Evolutionary conservation across 2,113 vertebrate species (phyloP), one percentile per base, ranked within the genome.

Genomic region (Zosterops japonicus): DNA sequence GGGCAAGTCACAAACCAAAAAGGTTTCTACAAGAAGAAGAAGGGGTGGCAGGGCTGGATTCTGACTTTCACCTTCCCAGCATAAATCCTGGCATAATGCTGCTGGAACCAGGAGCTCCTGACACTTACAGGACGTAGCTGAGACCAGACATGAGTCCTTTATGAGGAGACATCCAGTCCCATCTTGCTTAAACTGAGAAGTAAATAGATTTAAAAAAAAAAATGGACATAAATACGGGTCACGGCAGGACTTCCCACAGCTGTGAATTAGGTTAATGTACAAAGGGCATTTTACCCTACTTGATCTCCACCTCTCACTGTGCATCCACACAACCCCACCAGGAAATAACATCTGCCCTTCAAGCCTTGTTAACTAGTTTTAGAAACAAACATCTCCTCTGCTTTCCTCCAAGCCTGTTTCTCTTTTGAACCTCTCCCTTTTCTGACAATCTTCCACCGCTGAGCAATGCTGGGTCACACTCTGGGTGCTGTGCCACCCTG

Each of bases 121-220:
- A 53, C 44, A n/a, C 24, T 77, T 0, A 0, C 33, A 70, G 82
- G 70, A 50, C 0, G 0, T 11, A 52, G 49, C n/a, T 28, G 60
- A 55, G 52, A 63, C 25, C 24, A 83, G 47, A 71, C 18, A 6
- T 17, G 28, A 68, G 47, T 69, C 28, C 36, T 19, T 61, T 85
- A 1, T 5, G 9, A 53, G 57, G 42, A 87, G 76, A 56, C 22
- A 70, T 60, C 20, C 41, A 35, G 28, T 82, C 59, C 22, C 11
- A 23, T 61, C 63, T 71, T 90, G 67, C 82, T 83, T 90, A 93
- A 80, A 83, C 72, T 71, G 23, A 86, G 79, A 91, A 11, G 9
- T 64, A 75, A 91, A 83, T n/a, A 89, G 67, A 90, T 50, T 63
- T 82, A 93, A 83, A 39, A 39, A 67, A 83, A 84, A 88, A 55